Base-by-base conservation (phyloP, 2,113 vertebrate genomes). In the Sinocyclocheilus anshuiensis region DNA sequence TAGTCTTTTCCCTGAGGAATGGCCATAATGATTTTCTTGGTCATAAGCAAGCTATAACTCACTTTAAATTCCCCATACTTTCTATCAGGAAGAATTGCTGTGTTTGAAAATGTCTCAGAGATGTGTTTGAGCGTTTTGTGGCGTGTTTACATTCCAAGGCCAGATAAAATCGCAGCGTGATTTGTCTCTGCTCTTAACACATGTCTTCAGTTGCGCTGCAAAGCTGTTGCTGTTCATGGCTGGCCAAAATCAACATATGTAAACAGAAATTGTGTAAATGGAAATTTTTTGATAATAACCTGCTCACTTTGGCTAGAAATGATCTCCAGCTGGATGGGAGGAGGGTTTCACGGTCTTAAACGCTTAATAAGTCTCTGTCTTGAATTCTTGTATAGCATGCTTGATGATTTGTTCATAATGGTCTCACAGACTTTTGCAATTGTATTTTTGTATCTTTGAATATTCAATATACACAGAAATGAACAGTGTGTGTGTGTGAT, bases 81-180 rank as follows among this genome's bases (percentile, higher is more conserved):
- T 71, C 88, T 84, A 84, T 82, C 61, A 79, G 65, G 39, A 89
- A 85, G 87, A 89, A 89, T 90, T 80, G 78, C 87, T 83, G 71
- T 91, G 90, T 93, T 93, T 92, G 90, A 89, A 94, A 93, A 87
- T 53, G 65, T 91, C 88, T 90, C 81, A 69, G 87, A 86, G 90
- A 89, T 78, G 61, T 39, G 61, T 90, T n/a, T 59, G 84, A 81
- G 77, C 53, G 67, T 86, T 79, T 85, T 85, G 87, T n/a, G 78
- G 69, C 90, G 86, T 53, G 85, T 94, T 94, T 94, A 94, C 90
- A 92, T 94, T 94, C 90, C 88, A 74, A 89, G 78, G 84, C 89
- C 88, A 91, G 91, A 92, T 92, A 87, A 92, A 89, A 90, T 88
- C 90, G 79, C 87, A 71, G 78, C 77, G 89, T 82, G 90, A 92